Evolutionary conservation across 2,888 invertebrate species (phyloP).

Genomic region (Leptinotarsa haldemani): DNA sequence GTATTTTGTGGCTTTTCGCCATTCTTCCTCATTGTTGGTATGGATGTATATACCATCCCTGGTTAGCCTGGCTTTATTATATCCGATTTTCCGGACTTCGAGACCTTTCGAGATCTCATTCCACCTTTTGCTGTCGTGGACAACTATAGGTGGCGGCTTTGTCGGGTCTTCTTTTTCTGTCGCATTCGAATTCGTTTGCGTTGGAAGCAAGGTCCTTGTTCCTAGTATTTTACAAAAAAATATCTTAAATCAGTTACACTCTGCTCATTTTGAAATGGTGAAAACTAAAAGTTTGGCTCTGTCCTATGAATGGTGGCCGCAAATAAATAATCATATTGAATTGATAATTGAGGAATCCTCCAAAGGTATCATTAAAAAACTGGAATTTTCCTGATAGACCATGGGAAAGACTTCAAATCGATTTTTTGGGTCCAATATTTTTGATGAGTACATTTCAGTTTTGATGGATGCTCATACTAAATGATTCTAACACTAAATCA

Average conservation of each 20-base stretch:
- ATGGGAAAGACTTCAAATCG: background rate
- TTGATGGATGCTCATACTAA: constrained; percentile 12
- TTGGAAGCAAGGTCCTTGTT: constrained; percentile 2
- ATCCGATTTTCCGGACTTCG: background rate
- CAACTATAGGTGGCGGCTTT: too few species aligned
- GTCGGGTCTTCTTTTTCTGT: too few species aligned
- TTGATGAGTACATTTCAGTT: background rate
- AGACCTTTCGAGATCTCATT: background rate
- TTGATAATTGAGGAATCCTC: background rate
- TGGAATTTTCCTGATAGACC: background rate
- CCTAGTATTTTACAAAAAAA: background rate
- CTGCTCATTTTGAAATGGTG: constrained; percentile 44
- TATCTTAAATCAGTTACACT: constrained; percentile 31
- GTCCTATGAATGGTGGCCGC: background rate
- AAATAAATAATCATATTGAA: background rate
- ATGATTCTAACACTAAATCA: constrained; percentile 5
- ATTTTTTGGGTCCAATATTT: constrained; percentile 1
- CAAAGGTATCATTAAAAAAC: background rate
- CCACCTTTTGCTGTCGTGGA: too few species aligned
- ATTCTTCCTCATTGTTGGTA: too few species aligned
- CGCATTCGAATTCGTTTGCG: constrained; percentile 49
- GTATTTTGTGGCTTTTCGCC: too few species aligned
- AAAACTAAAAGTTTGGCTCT: constrained; percentile 11
- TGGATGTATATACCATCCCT: too few species aligned
- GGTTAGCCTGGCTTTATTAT: too few species aligned